phyloP scores from a whole-genome alignment of 2,888 invertebrate genomes.

The Dasysyrphus albostriatus region DNA sequence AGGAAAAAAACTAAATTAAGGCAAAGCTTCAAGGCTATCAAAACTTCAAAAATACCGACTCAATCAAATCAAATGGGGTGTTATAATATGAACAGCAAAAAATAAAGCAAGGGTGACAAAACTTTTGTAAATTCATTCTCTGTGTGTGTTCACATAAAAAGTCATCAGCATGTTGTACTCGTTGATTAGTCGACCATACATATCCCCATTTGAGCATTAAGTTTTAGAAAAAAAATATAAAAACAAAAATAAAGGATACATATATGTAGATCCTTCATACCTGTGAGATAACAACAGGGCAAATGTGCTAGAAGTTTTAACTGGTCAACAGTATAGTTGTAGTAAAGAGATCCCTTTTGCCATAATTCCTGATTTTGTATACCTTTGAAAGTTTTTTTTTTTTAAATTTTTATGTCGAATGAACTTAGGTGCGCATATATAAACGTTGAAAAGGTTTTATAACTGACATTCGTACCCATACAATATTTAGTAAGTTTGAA shows the following conservation, averaged over 20 bases:
- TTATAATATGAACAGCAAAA: slow-evolving; percentile 3
- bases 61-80: not conserved
- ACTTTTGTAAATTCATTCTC: slow-evolving; percentile 60
- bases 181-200: slow-evolving; percentile 76
- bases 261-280: slow-evolving; percentile 60
- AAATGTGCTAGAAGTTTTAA: slow-evolving; percentile 53
- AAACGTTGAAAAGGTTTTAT: not conserved
- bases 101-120: slow-evolving; percentile 71
- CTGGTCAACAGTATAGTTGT: slow-evolving; percentile 33
- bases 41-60: not conserved
- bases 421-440: slow-evolving; percentile 15
- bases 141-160: slow-evolving; percentile 70
- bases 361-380: slow-evolving; percentile 73
- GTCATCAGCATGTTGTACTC: slow-evolving; percentile 75
- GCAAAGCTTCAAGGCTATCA: no score
- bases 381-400: slow-evolving; percentile 54
- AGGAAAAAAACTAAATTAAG: no score
- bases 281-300: slow-evolving; percentile 64
- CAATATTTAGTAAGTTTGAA: slow-evolving; percentile 13
- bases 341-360: slow-evolving; percentile 49
- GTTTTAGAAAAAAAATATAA: slow-evolving; percentile 68
- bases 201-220: slow-evolving; percentile 71
- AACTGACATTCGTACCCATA: not conserved
- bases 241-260: slow-evolving; percentile 6
- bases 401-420: slow-evolving; percentile 18